Evolutionary conservation across 1,140 invertebrate species (phyloP), one percentile per base, ranked within the genome.

Genomic region (Drosophila saltans): DNA sequence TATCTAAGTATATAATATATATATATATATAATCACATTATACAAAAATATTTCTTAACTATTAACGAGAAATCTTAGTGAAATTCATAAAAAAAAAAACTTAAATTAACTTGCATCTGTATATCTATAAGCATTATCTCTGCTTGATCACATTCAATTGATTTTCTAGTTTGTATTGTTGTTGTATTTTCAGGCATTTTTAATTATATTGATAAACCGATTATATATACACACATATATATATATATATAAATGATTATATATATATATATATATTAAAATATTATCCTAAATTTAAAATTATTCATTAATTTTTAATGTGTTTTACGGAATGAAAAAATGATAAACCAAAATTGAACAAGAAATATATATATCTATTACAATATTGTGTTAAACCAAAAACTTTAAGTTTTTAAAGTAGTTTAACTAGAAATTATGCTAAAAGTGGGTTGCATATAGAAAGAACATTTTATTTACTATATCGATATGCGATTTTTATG

Each of bases 341-440:
- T 26, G 36, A 59, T 16, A 66, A 68, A 36, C 26, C 24, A 41
- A 70, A 64, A 64, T 26, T 10, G 8, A 41, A 26, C n/a, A 57
- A 57, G 48, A 79, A 48, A 71, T 74, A 77, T 67, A 71, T 74
- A 77, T 67, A 81, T 78, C 80, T 89, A 90, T 85, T 85, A 80
- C 78, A 90, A 77, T 72, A 90, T 85, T 90, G 85, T 90, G 85
- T 90, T 90, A 66, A 80, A 73, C 41, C 48, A 69, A 66, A 41
- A 26, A 39, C 45, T 48, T 10, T 28, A 21, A 30, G 36, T 26
- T 55, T 26, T 36, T 36, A 0, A 6, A 1, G 2, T 5, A 36
- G 4, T 36, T 36, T 6, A 6, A 6, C 33, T 6, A 36, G 3
- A 7, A 36, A 0, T 6, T 6, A 2, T 36, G 6, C 6, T 5